These are phyloP conservation scores for Eidolon dupreanum DNA, from an alignment of 2,797 vertebrate species.

Conservation along the genomic window DNA sequence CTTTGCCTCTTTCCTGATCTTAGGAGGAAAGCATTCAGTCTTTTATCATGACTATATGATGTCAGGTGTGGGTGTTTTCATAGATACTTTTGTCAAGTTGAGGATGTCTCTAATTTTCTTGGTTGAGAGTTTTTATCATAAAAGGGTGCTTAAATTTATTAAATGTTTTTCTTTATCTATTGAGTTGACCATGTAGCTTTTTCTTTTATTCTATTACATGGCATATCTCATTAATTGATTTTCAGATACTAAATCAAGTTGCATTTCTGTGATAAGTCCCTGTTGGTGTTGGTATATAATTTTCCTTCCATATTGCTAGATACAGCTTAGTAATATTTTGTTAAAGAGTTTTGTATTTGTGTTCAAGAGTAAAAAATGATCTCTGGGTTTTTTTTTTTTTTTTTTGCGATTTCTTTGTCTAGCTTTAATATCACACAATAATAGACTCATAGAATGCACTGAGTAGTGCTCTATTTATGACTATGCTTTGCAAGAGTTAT, in stretches of 20 bases:
- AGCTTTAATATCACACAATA: background rate
- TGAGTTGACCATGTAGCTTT: background rate
- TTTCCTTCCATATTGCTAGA: background rate
- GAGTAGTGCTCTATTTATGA: background rate
- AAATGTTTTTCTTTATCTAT: background rate
- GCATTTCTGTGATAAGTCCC: background rate
- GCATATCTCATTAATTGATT: constrained; percentile 35
- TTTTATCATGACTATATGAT: background rate
- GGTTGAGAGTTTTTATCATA: background rate
- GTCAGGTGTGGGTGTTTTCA: background rate
- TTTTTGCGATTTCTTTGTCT: background rate
- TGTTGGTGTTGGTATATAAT: background rate
- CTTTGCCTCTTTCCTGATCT: background rate
- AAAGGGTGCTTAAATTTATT: background rate
- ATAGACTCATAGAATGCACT: background rate
- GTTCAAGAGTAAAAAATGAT: background rate
- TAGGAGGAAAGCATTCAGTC: background rate
- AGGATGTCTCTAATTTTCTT: background rate
- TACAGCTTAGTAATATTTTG: constrained; percentile 9
- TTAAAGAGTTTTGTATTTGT: background rate
- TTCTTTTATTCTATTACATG: background rate
- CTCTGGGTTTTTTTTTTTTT: background rate
- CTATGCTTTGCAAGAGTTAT: background rate
- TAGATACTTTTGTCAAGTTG: background rate
- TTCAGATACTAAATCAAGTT: constrained; percentile 4